A percentile compares a stretch with the other conserved stretches of the same genome.
These are phyloP conservation scores for Cephus cinctus DNA, from an alignment of 1,140 invertebrate genomes.

Conservation along the genomic window DNA sequence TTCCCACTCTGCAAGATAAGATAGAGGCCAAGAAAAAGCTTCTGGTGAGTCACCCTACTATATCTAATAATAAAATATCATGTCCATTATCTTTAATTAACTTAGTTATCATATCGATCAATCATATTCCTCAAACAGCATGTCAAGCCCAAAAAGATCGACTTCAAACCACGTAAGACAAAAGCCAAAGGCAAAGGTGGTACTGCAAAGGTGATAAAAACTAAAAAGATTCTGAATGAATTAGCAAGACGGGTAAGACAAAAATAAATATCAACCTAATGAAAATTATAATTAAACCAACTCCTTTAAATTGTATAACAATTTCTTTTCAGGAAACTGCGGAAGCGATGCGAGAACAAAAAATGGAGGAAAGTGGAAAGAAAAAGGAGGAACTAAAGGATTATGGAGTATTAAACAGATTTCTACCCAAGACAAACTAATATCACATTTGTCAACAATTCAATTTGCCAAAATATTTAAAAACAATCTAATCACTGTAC, in stretches of 20 bases:
- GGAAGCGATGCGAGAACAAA: slow-evolving; percentile 50
- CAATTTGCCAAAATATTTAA: too few species aligned
- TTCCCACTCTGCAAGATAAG: slow-evolving; percentile 76
- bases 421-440: slow-evolving; percentile 55
- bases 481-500: too few species aligned
- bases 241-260: slow-evolving; percentile 61
- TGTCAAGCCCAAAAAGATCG: slow-evolving; percentile 74
- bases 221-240: slow-evolving; percentile 79
- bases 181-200: slow-evolving; percentile 79
- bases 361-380: slow-evolving; percentile 37
- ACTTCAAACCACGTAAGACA: slow-evolving; percentile 69
- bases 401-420: slow-evolving; percentile 66
- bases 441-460: too few species aligned
- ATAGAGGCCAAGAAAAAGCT: slow-evolving; percentile 76
- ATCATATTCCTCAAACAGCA: slow-evolving; percentile 55
- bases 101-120: slow-evolving; percentile 19
- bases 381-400: slow-evolving; percentile 46
- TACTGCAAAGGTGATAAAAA: slow-evolving; percentile 69
- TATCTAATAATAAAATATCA: slow-evolving; percentile 5
- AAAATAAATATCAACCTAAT: slow-evolving; percentile 3
- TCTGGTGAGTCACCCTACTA: slow-evolving; percentile 56
- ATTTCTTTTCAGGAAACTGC: slow-evolving; percentile 62
- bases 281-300: slow-evolving; percentile 11
- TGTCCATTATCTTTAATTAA: slow-evolving; percentile 20
- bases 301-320: slow-evolving; percentile 24